Evolutionary conservation across 2,888 invertebrate species (phyloP).

Genomic region (Drosophila melanosoma): DNA sequence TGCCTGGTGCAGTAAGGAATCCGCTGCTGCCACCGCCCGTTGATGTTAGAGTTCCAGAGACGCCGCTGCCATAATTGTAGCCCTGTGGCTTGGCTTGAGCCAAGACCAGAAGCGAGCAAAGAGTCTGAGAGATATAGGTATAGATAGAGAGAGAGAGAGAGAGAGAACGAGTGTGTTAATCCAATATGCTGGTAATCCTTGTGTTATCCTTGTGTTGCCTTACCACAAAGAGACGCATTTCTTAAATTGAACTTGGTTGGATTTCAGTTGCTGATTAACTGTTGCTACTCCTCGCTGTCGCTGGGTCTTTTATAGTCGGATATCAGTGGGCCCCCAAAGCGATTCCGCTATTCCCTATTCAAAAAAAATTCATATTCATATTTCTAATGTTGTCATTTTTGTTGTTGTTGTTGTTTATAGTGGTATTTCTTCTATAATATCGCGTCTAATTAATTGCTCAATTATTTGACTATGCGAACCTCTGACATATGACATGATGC

Average conservation of each 20-base stretch:
- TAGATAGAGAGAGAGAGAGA: conserved; percentile 7
- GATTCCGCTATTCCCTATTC: conserved; percentile 40
- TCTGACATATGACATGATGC: conserved; percentile 74
- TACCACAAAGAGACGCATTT: conserved; percentile 81
- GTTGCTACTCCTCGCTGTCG: conserved; percentile 65
- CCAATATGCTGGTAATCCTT: conserved; percentile 38
- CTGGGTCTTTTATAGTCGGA: conserved; percentile 74
- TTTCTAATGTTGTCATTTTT: conserved; percentile 24
- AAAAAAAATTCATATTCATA: conserved; percentile 24
- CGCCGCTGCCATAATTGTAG: conserved; percentile 77
- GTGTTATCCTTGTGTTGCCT: conserved; percentile 22
- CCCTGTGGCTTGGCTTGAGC: conserved; percentile 78
- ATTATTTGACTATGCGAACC: conserved; percentile 74
- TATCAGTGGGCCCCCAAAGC: conserved; percentile 44
- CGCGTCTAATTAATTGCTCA: conserved; percentile 78
- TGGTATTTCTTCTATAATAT: conserved; percentile 52
- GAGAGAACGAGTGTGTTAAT: not conserved
- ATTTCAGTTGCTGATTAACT: conserved; percentile 68
- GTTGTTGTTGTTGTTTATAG: conserved; percentile 21
- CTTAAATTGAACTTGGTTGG: conserved; percentile 46
- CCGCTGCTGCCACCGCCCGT: conserved; percentile 14
- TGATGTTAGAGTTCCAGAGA: conserved; percentile 62
- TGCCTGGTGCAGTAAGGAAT: conserved; percentile 50
- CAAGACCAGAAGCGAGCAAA: conserved; percentile 67
- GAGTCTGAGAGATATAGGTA: conserved; percentile 49